Conservation (phyloP, 1,140 invertebrate genomes). For the Orchestia grillus region DNA sequence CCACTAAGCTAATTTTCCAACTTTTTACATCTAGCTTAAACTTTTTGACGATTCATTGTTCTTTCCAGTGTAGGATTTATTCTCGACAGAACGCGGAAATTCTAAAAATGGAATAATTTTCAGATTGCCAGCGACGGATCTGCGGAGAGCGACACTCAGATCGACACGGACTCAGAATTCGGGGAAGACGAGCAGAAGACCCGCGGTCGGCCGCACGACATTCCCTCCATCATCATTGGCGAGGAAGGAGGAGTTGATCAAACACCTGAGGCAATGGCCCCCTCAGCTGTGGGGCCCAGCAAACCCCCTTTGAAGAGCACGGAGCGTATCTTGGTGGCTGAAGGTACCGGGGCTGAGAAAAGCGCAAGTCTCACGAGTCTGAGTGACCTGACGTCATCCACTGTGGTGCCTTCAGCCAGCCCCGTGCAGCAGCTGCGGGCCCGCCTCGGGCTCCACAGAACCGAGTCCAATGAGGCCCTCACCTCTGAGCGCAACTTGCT, state of each 20-base stretch:
- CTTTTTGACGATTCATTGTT: too few species aligned
- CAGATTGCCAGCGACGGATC: constrained; percentile 79
- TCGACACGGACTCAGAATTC: constrained; percentile 92
- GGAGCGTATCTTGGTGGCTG: constrained; percentile 56
- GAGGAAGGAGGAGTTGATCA: constrained; percentile 56
- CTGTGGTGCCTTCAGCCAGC: constrained; percentile 58
- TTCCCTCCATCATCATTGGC: constrained; percentile 72
- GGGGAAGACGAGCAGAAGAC: constrained; percentile 77
- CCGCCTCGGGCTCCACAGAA: constrained; percentile 78
- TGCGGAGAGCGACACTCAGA: constrained; percentile 83
- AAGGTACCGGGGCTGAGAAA: constrained; percentile 54
- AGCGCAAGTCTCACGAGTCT: constrained; percentile 66
- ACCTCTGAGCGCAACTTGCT: constrained; percentile 87
- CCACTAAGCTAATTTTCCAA: too few species aligned
- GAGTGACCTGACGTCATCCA: constrained; percentile 61
- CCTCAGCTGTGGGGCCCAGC: constrained; percentile 26
- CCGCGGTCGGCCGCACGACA: constrained; percentile 68
- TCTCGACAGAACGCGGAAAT: too few species aligned
- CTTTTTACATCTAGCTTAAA: too few species aligned
- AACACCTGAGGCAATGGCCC: constrained; percentile 53
- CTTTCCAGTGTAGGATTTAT: too few species aligned
- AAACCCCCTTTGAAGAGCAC: background rate
- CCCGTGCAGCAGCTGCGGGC: constrained; percentile 61
- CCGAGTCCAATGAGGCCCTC: constrained; percentile 86
- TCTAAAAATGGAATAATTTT: constrained; percentile 43